phyloP scores from a whole-genome alignment of 2,797 vertebrate genomes.

The Garrulus glandarius region DNA sequence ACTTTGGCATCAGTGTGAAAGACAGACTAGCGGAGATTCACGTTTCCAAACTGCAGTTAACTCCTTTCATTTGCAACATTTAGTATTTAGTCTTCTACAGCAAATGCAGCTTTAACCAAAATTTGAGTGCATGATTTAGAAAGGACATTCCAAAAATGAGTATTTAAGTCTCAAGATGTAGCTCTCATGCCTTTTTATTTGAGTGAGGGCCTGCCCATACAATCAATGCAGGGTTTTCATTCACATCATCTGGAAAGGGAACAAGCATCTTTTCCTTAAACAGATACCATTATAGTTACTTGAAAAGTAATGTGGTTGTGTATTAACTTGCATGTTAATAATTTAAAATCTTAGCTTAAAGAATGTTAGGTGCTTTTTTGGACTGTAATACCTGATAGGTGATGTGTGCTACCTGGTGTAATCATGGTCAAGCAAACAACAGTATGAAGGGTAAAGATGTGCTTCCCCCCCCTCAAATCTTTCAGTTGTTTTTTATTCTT shows the following conservation, averaged over 20 bases:
- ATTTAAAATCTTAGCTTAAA: slow-evolving; percentile 2
- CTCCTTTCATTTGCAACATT: neutral
- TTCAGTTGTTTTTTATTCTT: slow-evolving; percentile 16
- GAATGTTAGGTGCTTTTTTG: slow-evolving; percentile 23
- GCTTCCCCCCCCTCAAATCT: neutral
- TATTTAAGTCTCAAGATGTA: neutral
- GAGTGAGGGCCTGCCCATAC: neutral
- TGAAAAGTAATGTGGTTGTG: slow-evolving; percentile 12
- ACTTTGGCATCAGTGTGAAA: neutral
- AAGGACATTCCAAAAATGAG: neutral
- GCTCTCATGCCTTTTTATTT: neutral
- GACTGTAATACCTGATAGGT: slow-evolving; percentile 12
- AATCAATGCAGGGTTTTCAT: neutral
- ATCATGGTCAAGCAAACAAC: slow-evolving; percentile 6
- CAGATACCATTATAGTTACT: slow-evolving; percentile 15
- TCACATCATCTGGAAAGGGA: slow-evolving; percentile 26
- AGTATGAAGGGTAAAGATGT: slow-evolving; percentile 53
- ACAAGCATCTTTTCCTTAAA: neutral
- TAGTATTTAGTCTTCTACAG: neutral
- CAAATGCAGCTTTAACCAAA: slow-evolving; percentile 54
- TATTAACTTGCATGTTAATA: slow-evolving; percentile 52
- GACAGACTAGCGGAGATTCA: neutral
- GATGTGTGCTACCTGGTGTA: slow-evolving; percentile 7
- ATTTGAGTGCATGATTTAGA: neutral
- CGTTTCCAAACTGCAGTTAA: neutral